phyloP scores from a whole-genome alignment of 2,113 vertebrate genomes.

The cattle (Bos taurus) region DNA sequence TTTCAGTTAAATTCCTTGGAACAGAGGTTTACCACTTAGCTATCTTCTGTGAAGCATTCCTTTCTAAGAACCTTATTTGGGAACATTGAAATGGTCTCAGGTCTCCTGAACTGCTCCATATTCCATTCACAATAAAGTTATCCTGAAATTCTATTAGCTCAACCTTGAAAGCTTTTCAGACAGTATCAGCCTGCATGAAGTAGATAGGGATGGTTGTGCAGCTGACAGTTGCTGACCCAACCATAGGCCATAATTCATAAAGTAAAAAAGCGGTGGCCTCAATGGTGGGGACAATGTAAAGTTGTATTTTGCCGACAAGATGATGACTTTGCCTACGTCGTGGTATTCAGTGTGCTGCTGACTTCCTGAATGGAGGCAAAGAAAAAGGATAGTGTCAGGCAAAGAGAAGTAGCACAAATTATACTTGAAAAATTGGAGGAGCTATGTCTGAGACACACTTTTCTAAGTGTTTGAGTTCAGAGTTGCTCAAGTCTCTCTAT shows the following conservation, averaged over 20 bases:
- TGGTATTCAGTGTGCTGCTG: background rate
- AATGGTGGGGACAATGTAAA: background rate
- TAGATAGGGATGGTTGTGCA: slow-evolving; percentile 53
- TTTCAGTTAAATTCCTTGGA: slow-evolving; percentile 41
- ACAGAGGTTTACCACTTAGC: slow-evolving; percentile 75
- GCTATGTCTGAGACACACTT: background rate
- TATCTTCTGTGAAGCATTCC: slow-evolving; percentile 78
- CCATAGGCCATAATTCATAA: slow-evolving; percentile 17
- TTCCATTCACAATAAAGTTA: slow-evolving; percentile 60
- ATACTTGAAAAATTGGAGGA: background rate
- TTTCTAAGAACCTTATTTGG: slow-evolving; percentile 74
- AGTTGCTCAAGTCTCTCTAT: background rate
- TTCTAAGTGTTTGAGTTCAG: background rate
- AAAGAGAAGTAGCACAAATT: background rate
- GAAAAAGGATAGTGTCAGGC: background rate
- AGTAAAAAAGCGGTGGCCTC: background rate
- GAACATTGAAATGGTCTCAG: slow-evolving; percentile 62
- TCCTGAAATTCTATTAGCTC: slow-evolving; percentile 71
- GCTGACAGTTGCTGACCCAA: slow-evolving; percentile 41
- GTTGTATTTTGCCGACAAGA: background rate
- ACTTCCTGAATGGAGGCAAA: background rate
- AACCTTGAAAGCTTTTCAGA: slow-evolving; percentile 64
- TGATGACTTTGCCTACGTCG: background rate
- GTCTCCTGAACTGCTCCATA: slow-evolving; percentile 51
- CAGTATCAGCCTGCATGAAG: slow-evolving; percentile 64